Evolutionary conservation across 2,888 invertebrate species (phyloP), one percentile per base, ranked within the genome.

Genomic region (Drosophila flavopinicola): DNA sequence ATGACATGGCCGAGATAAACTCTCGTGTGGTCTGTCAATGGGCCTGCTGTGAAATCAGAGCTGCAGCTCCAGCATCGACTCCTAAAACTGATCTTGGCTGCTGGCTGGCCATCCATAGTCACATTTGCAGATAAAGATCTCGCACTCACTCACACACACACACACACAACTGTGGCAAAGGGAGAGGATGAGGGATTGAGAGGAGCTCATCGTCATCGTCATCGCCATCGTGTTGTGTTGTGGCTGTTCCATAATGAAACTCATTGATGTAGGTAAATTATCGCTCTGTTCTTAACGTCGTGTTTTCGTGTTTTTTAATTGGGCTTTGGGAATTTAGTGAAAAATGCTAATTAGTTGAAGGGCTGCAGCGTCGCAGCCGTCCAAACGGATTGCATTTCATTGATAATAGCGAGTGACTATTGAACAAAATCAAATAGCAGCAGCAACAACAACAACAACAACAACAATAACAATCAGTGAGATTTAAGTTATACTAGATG

Each of bases 181-280:
- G 4, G 33, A 33, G 15, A 35, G 35, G 25, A n/a, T 27, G 13
- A n/a, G n/a, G n/a, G n/a, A 29, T n/a, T 24, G 24, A 25, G 25
- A 15, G 56, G 25, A 58, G 27, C 35, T 59, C 52, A 51, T 57
- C 68, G 30, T 37, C 47, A 15, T 39, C 66, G 48, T 61, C 47
- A 15, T 39, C 66, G 48, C 58, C 51, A 20, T 20, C 20, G 39
- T 41, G 41, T 13, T 44, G 30, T 44, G 37, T 44, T 59, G 58
- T 61, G 57, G 56, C 59, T 76, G 65, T 70, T 60, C 65, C 78
- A 78, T 75, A 87, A 86, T 87, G 88, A 78, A 88, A 85, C 80
- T 88, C 89, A 85, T 88, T 90, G 90, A 90, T 88, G 90, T 89
- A 89, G 89, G 89, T 90, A 89, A 89, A 89, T 89, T 90, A 89